These are phyloP conservation scores for Anastatus disparis DNA, from an alignment of 1,140 invertebrate genomes.

Conservation along the genomic window DNA sequence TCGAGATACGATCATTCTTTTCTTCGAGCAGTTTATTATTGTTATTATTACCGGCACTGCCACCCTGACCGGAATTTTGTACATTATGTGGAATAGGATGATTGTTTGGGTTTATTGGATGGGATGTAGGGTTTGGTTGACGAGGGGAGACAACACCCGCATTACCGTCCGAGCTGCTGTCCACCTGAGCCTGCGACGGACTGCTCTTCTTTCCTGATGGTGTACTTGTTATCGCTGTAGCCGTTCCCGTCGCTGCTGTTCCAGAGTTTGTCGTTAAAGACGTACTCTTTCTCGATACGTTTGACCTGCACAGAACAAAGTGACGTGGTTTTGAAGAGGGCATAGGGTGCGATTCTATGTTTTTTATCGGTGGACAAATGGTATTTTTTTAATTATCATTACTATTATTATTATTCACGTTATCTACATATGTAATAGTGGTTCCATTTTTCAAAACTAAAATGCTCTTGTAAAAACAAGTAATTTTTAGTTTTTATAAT, in stretches of 20 bases:
- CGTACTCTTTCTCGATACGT: constrained; percentile 26
- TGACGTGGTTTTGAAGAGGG: not conserved
- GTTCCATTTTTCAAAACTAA: too few species aligned
- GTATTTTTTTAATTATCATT: too few species aligned
- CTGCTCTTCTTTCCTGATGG: constrained; percentile 52
- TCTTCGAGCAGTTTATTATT: constrained; percentile 68
- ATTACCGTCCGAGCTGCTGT: constrained; percentile 72
- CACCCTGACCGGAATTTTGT: not conserved
- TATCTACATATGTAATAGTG: too few species aligned
- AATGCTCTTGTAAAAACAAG: too few species aligned
- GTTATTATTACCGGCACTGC: constrained; percentile 34
- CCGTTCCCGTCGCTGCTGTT: not conserved
- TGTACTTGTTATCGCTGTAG: not conserved
- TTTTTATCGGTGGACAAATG: too few species aligned
- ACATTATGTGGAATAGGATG: constrained; percentile 55
- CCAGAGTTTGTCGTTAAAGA: constrained; percentile 13
- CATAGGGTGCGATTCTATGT: not conserved
- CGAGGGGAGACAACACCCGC: constrained; percentile 68
- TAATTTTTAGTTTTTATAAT: too few species aligned
- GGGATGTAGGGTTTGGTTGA: constrained; percentile 63
- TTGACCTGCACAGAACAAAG: constrained; percentile 34
- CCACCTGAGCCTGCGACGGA: constrained; percentile 59
- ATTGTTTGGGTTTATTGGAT: constrained; percentile 57
- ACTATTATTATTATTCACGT: too few species aligned
- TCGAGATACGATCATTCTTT: constrained; percentile 80